phyloP scores from a whole-genome alignment of 2,113 vertebrate species.

The Prinia subflava region DNA sequence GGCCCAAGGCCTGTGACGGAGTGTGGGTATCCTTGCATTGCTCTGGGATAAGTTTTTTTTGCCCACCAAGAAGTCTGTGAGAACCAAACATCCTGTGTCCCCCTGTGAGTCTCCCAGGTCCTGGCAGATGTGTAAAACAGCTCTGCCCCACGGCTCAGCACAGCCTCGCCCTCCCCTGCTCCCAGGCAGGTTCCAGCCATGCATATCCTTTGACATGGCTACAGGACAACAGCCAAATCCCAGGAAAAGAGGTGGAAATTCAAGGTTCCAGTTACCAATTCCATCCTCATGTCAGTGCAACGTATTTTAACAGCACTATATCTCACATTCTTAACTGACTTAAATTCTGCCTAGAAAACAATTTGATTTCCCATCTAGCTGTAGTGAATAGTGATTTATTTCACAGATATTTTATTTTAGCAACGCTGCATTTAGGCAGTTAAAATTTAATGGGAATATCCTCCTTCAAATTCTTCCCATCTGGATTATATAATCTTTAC shows the following conservation, averaged over 20 bases:
- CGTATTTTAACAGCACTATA: neutral
- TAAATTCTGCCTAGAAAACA: neutral
- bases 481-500: conserved; percentile 10
- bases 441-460: neutral
- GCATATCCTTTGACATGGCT: neutral
- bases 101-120: neutral
- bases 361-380: neutral
- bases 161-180: neutral
- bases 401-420: neutral
- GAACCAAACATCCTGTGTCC: fast-evolving
- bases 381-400: neutral
- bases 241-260: neutral
- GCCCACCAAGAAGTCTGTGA: neutral
- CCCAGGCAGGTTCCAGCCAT: neutral
- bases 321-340: neutral
- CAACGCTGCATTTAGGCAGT: neutral
- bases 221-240: neutral
- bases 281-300: neutral
- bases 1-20: neutral
- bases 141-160: neutral
- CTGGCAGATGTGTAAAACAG: neutral
- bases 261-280: neutral
- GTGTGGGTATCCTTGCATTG: neutral
- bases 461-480: neutral
- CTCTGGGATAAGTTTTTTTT: neutral